Base-by-base conservation (phyloP, 2,113 vertebrate genomes). In the Rhinolophus sinicus region DNA sequence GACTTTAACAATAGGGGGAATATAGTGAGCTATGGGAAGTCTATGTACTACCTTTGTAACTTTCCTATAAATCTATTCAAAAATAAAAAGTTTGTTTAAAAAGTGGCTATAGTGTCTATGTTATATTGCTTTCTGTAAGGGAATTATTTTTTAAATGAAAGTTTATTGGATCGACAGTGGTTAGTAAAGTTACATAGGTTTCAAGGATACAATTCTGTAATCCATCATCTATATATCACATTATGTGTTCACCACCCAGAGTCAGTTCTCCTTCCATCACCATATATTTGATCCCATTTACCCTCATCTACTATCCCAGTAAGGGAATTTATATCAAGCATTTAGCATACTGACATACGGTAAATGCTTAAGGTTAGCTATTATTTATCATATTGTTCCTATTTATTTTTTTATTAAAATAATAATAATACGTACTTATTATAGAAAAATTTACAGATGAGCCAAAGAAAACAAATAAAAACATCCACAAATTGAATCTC, bases 371-470 rank as follows among this genome's bases (percentile, higher is more conserved):
- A 50, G 73, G 13, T 93, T 76, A 90, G 60, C 15, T 94, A 52
- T 40, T 65, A 64, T 50, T 62, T 64, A 28, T 77, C 75, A 77
- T 88, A 62, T 83, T 77, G 62, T 67, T 77, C 19, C 44, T 78
- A 81, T 60, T 93, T 73, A 35, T 75, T 94, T 94, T 54, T 52
- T 86, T 65, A 95, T 93, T 76, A 73, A 78, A 96, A 84, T 15
- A 91, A 50, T 15, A 91, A 50, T 22, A 81, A 52, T 67, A 44
- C 15, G 12, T 47, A 65, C 19, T 67, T 56, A 76, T 67, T 56
- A 76, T 8, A 77, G 80, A 86, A 93, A 87, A 86, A 52, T 44
- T 62, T 65, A 77, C 21, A 54, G 58, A 52, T 14, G 14, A 82
- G 47, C 8, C 72, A 50, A 72, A 84, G 70, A 70, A 72, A 91